Percentiles rank a stretch among this genome's conserved stretches.
Conservation (phyloP, 2,797 vertebrate species). For the Linurgus olivaceus region DNA sequence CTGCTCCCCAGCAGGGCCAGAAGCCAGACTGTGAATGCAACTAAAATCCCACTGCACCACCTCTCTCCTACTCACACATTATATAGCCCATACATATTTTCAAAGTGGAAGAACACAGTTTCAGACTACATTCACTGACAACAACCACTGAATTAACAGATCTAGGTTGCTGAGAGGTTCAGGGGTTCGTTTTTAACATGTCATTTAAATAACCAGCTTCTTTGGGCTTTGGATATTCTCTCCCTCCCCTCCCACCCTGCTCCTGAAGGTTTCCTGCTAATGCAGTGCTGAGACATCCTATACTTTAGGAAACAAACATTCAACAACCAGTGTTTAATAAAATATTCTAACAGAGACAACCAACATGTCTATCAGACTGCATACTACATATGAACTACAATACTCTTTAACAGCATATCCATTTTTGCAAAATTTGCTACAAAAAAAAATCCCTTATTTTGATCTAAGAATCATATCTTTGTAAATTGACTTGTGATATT, state of each 20-base stretch:
- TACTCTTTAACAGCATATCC: background rate
- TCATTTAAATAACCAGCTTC: background rate
- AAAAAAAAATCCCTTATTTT: background rate
- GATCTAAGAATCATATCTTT: background rate
- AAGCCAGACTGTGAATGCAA: background rate
- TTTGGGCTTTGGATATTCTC: background rate
- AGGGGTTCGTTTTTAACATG: background rate
- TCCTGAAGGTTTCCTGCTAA: background rate
- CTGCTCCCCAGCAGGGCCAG: background rate
- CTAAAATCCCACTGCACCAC: background rate
- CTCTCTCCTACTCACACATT: accelerated
- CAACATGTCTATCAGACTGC: background rate
- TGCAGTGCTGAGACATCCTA: background rate
- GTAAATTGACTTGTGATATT: background rate
- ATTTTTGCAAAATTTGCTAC: background rate
- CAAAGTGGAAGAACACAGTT: background rate
- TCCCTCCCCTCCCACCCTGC: background rate
- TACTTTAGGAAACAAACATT: background rate
- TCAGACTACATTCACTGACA: background rate
- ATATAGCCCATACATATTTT: background rate
- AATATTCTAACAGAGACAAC: background rate
- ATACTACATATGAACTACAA: background rate
- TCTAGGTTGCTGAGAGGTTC: too few relatives aligned
- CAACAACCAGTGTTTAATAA: background rate
- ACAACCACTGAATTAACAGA: background rate